These are phyloP conservation scores for Camarhynchus parvulus DNA, from an alignment of 2,113 vertebrate species.

Conservation along the genomic window DNA sequence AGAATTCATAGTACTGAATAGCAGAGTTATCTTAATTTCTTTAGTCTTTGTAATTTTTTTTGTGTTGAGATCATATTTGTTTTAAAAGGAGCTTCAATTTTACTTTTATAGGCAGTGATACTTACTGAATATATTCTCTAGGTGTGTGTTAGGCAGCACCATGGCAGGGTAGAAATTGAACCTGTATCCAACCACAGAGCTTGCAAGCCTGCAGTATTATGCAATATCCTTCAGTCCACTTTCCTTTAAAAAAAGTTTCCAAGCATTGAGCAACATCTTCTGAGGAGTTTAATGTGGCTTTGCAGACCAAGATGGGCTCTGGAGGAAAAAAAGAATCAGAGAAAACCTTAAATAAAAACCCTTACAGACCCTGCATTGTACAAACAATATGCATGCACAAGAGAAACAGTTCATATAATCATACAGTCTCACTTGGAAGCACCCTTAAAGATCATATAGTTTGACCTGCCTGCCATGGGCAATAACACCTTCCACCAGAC, in stretches of 20 bases:
- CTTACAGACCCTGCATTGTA: background rate
- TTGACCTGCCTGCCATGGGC: background rate
- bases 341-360: background rate
- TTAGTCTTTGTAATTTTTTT: background rate
- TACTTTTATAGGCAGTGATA: background rate
- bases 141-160: background rate
- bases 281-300: background rate
- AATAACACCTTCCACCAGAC: background rate
- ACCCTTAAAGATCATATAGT: background rate
- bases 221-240: background rate
- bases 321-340: background rate
- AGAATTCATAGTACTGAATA: background rate
- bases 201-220: background rate
- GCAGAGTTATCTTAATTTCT: background rate
- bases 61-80: background rate
- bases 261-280: background rate
- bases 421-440: background rate
- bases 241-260: background rate
- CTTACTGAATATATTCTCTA: background rate
- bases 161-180: background rate
- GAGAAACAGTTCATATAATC: background rate
- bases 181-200: background rate
- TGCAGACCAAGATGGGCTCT: background rate
- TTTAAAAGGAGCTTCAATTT: background rate
- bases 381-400: background rate